Base-by-base conservation (phyloP, 2,797 vertebrate genomes). In the Liasis olivaceus region DNA sequence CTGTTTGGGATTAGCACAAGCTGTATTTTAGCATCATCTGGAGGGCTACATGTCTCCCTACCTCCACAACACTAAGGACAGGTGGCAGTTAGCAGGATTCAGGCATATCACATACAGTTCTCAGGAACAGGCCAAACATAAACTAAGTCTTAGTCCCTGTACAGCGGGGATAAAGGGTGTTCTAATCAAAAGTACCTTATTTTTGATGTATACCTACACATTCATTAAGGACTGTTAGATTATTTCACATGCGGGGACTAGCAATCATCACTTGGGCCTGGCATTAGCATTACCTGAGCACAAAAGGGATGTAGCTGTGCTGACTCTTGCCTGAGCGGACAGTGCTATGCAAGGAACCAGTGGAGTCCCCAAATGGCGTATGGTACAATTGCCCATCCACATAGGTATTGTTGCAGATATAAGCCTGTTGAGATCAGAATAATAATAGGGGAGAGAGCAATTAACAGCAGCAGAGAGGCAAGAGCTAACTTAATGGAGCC, bases 221-320 rank as follows among this genome's bases (percentile, higher is more conserved):
- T 54, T 54, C 51, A 54, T 54, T 54, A 54, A 54, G 51, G 6
- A 31, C 56, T 4, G 22, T 5, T 69, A 47, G 51, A 28, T 69
- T 13, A 42, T 51, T 81, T 88, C 66, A 62, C 26, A 60, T 8
- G 9, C 13, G 6, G 42, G n/a, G 59, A 12, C 77, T 47, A 42
- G 15, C 17, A 51, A 8, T 60, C 69, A 17, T 9, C 26, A 51
- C 47, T 28, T 62, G 28, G 15, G 42, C 5, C 89, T 60, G 1
- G 26, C 20, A 2, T 69, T 62, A 26, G 88, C 77, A 89, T 96
- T 95, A 99, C 99, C 99, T 97, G 89, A 98, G 98, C 94, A 98
- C 97, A 87, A 99, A 99, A 1, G 99, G 99, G 63, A 99, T 98
- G 89, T 99, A 99, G 98, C 99, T 99, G 96, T 99, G 98, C 95